Evolutionary conservation across 1,140 invertebrate genomes (phyloP).

Genomic region (Caenorhabditis elegans): DNA sequence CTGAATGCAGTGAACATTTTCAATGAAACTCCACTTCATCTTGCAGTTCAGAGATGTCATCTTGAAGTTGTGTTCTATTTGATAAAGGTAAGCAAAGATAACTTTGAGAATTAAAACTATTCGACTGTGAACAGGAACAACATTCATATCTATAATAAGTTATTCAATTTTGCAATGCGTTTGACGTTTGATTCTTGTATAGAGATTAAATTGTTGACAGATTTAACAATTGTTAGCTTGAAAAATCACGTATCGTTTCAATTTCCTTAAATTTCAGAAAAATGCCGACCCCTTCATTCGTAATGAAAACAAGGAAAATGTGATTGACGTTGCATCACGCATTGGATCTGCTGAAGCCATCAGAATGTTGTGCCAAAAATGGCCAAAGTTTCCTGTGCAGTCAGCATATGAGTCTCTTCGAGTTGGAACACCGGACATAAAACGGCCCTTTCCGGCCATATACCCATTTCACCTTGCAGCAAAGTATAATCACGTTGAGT

Average conservation of each 20-base stretch:
- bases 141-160: too few relatives aligned
- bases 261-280: conserved; percentile 70
- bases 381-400: conserved; percentile 54
- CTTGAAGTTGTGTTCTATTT: conserved; percentile 83
- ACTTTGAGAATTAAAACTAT: neutral
- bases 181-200: too few relatives aligned
- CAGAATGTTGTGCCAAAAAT: conserved; percentile 50
- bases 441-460: conserved; percentile 69
- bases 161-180: too few relatives aligned
- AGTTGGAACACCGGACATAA: conserved; percentile 73
- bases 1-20: conserved; percentile 78
- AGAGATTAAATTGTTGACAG: too few relatives aligned
- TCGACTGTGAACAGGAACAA: too few relatives aligned
- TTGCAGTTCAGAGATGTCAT: conserved; percentile 90
- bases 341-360: conserved; percentile 77
- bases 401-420: conserved; percentile 76
- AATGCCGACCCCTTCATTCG: conserved; percentile 85
- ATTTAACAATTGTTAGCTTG: too few relatives aligned
- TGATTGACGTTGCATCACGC: conserved; percentile 89
- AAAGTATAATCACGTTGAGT: conserved; percentile 86
- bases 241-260: too few relatives aligned
- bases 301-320: conserved; percentile 84
- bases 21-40: conserved; percentile 88
- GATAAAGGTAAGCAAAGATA: conserved; percentile 69
- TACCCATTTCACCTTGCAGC: conserved; percentile 91